Evolutionary conservation across 2,888 invertebrate species (phyloP), one percentile per base, ranked within the genome.

Genomic region (Ectemnius cavifrons): DNA sequence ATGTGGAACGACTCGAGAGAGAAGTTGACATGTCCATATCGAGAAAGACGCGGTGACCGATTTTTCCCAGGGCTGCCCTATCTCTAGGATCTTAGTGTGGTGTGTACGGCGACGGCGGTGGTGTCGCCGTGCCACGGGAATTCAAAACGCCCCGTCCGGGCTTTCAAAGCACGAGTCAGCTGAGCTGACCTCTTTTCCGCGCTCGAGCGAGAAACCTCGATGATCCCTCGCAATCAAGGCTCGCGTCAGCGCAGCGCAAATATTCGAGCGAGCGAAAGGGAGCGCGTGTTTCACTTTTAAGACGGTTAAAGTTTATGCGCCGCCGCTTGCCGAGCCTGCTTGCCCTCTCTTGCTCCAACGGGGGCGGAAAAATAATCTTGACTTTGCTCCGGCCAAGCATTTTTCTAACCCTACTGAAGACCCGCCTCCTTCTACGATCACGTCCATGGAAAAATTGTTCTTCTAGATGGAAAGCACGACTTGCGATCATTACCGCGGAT

Each of bases 51-150:
- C 2, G 23, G 61, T 58, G 60, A 28, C 58, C 65, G 59, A 81
- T 81, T 77, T 80, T 82, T 73, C 71, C 14, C 27, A 8, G 8
- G 73, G 65, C 79, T 77, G 75, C 62, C 82, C 80, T 77, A 75
- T 79, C 82, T 71, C 52, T 16, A 5, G 52, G 52, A 52, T 59
- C 73, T 14, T 52, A 45, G 59, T 63, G 59, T 6, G 37, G 37
- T 49, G 28, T 58, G 28, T 70, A 28, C 71, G 37, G 11, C 37
- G 23, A 37, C 37, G 37, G 37, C 37, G 58, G 66, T 62, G 58
- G 63, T 71, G 71, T 73, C 75, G 75, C 71, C 82, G 46, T 11
- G 37, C 37, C 46, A 23, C 23, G 75, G 72, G 78, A 81, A 72
- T 78, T 77, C 67, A 70, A 70, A 74, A 80, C 58, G 79, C 79